These are phyloP conservation scores for Pristionchus arcanus DNA, from an alignment of 2,888 invertebrate genomes.

Conservation along the genomic window DNA sequence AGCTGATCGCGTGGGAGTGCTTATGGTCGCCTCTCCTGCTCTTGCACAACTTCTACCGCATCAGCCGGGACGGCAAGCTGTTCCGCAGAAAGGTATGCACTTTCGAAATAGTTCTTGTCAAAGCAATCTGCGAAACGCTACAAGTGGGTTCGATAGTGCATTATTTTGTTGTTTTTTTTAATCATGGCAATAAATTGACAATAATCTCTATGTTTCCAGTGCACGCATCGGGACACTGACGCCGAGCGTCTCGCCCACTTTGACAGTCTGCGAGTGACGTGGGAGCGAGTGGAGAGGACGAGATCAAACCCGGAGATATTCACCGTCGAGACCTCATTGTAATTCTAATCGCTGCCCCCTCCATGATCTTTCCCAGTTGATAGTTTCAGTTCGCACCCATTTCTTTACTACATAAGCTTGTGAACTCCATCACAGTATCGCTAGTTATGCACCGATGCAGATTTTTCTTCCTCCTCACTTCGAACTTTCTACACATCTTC, in stretches of 20 bases:
- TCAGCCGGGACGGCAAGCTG: not conserved
- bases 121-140: no score
- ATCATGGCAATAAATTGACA: no score
- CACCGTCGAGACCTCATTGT: not conserved
- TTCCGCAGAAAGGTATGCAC: no score
- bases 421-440: not conserved
- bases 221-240: not conserved
- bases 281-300: conserved; percentile 2
- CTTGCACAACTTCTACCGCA: conserved; percentile 14
- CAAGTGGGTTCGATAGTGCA: no score
- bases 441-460: not conserved
- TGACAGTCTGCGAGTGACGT: conserved; percentile 21
- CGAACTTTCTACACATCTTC: not conserved
- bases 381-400: not conserved
- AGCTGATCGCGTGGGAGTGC: conserved; percentile 37
- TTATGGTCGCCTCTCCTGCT: not conserved
- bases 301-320: conserved; percentile 7
- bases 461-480: not conserved
- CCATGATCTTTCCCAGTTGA: not conserved
- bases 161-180: no score
- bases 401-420: not conserved
- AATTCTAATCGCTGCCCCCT: not conserved
- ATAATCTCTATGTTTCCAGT: not conserved
- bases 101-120: no score
- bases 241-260: conserved; percentile 17